Base-by-base conservation (phyloP, 2,888 invertebrate species). In the Amblyteles armatorius region DNA sequence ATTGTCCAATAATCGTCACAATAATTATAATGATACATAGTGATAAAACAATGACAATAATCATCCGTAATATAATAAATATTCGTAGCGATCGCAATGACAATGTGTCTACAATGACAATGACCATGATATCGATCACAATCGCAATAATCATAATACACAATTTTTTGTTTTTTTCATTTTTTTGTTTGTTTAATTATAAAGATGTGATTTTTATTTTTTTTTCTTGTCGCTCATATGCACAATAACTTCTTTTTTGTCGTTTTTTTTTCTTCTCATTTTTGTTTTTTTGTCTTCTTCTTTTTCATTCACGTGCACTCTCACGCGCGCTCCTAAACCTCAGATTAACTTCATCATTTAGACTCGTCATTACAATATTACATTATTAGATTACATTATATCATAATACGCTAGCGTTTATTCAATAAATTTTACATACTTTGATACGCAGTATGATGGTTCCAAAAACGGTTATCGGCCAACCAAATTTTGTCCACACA, bases 341-440 rank as follows among this genome's bases (percentile, higher is more conserved):
- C 92, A 94, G 93, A 93, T 93, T 91, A 93, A 93, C 91, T 93
- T 93, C 91, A 92, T 93, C 93, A 94, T 92, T 94, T 94, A 94
- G 93, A 93, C 93, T 93, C 93, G 92, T 94, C 93, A 94, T 93
- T 93, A 94, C 92, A 94, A 93, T 93, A 93, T 93, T 94, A 94
- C 94, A 94, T 93, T 92, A 93, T 93, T 93, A 93, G 93, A 94
- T 93, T 93, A 94, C 93, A 93, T 93, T 92, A 93, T 93, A 93
- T 93, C 93, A 90, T 93, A 93, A 92, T 93, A 93, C 92, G 93
- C 93, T 93, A 93, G 93, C 93, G 93, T 93, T 94, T 94, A 93
- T 93, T 94, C 93, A 92, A 93, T 93, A 93, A 93, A 94, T 94
- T 94, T 94, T 93, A 93, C 93, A 94, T 93, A 93, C 93, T 93